Evolutionary conservation across 2,888 invertebrate genomes (phyloP).

Genomic region (Cryptops parisi): DNA sequence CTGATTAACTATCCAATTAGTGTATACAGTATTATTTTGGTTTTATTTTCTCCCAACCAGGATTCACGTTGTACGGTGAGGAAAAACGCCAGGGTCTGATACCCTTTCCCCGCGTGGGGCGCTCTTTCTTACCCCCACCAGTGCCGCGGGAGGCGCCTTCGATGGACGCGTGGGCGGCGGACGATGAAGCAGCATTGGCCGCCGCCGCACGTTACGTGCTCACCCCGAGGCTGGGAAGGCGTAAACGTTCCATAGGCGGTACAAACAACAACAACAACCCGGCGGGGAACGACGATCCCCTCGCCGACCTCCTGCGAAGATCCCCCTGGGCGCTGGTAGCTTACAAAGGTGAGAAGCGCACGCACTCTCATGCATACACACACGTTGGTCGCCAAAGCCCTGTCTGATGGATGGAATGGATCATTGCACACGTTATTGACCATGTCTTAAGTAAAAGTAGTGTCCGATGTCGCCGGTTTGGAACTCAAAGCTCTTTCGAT

Average conservation of each 20-base stretch:
- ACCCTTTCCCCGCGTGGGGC: conserved; percentile 16
- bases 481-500: no score
- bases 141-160: neutral
- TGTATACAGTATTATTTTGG: no score
- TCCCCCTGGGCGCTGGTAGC: neutral
- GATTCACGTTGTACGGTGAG: conserved; percentile 4
- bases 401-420: no score
- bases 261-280: neutral
- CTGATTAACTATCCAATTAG: no score
- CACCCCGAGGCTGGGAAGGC: neutral
- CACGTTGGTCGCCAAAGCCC: no score
- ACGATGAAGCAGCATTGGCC: neutral
- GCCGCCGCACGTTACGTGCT: neutral
- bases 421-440: no score
- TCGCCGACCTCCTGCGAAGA: neutral
- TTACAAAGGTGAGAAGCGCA: neutral
- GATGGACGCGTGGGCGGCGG: neutral
- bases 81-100: conserved; percentile 17
- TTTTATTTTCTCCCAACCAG: no score
- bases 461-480: no score
- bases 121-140: no score
- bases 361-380: no score
- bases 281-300: neutral
- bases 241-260: neutral
- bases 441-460: no score